These are phyloP conservation scores for Stenodera caucasica DNA, from an alignment of 2,888 invertebrate species.

Conservation along the genomic window DNA sequence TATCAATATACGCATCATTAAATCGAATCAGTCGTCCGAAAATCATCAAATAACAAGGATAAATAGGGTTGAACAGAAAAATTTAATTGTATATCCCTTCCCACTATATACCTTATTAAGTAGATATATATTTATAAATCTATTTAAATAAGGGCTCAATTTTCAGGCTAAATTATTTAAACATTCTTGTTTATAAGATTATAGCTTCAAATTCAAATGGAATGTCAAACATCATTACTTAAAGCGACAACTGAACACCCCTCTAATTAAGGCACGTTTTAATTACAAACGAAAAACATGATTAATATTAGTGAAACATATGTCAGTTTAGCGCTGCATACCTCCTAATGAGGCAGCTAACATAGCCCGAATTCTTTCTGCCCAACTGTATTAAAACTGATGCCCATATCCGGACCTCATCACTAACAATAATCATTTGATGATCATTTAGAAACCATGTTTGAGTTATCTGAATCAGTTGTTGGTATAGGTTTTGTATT, in stretches of 20 bases:
- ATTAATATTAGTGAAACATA: constrained; percentile 56
- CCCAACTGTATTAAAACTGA: constrained; percentile 50
- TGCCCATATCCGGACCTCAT: constrained; percentile 48
- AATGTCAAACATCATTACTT: constrained; percentile 46
- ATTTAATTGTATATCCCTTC: not conserved
- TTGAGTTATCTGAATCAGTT: not conserved
- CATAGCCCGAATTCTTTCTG: constrained; percentile 48
- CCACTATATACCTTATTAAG: not conserved
- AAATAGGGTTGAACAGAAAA: constrained; percentile 12
- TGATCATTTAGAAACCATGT: not conserved
- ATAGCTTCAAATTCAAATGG: constrained; percentile 32
- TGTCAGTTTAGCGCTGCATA: constrained; percentile 58
- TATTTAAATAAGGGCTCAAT: not conserved
- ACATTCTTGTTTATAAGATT: constrained; percentile 6
- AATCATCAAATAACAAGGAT: constrained; percentile 14
- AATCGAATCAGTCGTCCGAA: constrained; percentile 32
- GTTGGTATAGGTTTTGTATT: not conserved
- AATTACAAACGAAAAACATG: constrained; percentile 54
- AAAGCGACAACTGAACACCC: constrained; percentile 53
- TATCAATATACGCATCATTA: constrained; percentile 45
- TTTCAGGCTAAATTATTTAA: not conserved
- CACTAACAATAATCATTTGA: not conserved
- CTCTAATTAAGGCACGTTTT: constrained; percentile 54
- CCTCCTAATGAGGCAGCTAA: constrained; percentile 55
- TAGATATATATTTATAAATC: too few species aligned